phyloP scores from a whole-genome alignment of 2,797 vertebrate species.

The Enteromius argenteus region DNA sequence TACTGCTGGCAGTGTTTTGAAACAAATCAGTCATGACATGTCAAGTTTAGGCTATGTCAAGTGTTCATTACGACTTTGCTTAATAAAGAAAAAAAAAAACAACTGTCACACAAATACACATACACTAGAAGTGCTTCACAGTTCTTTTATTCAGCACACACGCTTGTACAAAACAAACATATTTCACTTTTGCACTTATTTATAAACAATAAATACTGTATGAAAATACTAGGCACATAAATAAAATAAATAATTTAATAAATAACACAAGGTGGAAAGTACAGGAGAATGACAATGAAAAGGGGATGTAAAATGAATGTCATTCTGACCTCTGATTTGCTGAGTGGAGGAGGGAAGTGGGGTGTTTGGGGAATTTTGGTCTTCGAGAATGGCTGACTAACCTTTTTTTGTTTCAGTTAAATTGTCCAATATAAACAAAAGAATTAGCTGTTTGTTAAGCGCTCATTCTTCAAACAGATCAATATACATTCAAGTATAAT shows the following conservation, averaged over 20 bases:
- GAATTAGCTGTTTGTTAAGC: not conserved
- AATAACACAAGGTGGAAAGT: slow-evolving; percentile 73
- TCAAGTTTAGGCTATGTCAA: not conserved
- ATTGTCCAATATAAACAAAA: slow-evolving; percentile 5
- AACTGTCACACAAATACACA: slow-evolving; percentile 10
- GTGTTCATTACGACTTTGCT: not conserved
- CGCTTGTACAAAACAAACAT: slow-evolving; percentile 15
- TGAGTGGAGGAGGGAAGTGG: slow-evolving; percentile 62
- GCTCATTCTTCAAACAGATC: not conserved
- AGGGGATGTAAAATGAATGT: slow-evolving; percentile 63
- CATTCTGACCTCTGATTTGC: slow-evolving; percentile 41
- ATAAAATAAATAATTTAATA: slow-evolving; percentile 64
- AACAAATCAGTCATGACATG: not conserved
- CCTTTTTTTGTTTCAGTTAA: slow-evolving; percentile 27
- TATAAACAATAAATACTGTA: slow-evolving; percentile 62
- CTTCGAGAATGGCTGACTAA: slow-evolving; percentile 30
- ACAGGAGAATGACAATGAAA: slow-evolving; percentile 62
- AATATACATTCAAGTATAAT: not conserved
- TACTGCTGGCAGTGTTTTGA: not conserved
- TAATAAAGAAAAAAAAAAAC: not conserved
- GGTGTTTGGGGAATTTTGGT: slow-evolving; percentile 75
- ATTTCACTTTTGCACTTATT: slow-evolving; percentile 35
- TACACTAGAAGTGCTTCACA: not conserved
- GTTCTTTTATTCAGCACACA: slow-evolving; percentile 25
- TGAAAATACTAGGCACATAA: slow-evolving; percentile 47